Conservation (phyloP, 1,140 invertebrate genomes). For the Lordiphosa stackelbergi region DNA sequence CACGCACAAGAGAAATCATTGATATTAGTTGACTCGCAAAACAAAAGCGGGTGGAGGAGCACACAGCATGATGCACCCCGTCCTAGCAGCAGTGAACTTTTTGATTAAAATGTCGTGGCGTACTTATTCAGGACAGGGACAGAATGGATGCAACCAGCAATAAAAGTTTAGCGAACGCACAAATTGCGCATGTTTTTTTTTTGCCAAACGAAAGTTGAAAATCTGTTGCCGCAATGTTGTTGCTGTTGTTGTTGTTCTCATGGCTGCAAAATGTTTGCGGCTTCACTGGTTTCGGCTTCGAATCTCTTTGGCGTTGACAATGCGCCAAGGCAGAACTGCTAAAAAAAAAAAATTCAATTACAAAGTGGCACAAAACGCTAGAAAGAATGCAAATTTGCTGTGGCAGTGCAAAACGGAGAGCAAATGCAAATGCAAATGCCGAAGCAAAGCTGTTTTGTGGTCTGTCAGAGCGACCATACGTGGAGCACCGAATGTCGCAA, state of each 20-base stretch:
- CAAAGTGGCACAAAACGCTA: slow-evolving; percentile 60
- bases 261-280: slow-evolving; percentile 65
- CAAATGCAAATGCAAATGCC: slow-evolving; percentile 21
- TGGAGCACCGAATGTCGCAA: slow-evolving; percentile 46
- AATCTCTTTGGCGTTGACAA: slow-evolving; percentile 37
- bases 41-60: neutral
- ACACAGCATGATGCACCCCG: slow-evolving; percentile 27
- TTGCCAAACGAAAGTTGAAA: slow-evolving; percentile 47
- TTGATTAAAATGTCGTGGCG: slow-evolving; percentile 65
- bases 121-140: slow-evolving; percentile 5
- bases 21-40: slow-evolving; percentile 29
- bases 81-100: slow-evolving; percentile 38
- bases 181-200: slow-evolving; percentile 43
- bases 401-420: slow-evolving; percentile 4
- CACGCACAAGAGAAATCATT: slow-evolving; percentile 42
- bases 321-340: slow-evolving; percentile 21
- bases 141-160: neutral
- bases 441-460: slow-evolving; percentile 47
- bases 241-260: slow-evolving; percentile 37
- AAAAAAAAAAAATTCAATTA: slow-evolving; percentile 65
- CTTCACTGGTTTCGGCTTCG: slow-evolving; percentile 14
- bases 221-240: slow-evolving; percentile 43
- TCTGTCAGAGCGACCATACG: slow-evolving; percentile 39
- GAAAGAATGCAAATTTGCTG: slow-evolving; percentile 60
- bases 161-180: slow-evolving; percentile 40